A percentile compares a stretch with the other conserved stretches of the same genome.
phyloP scores from a whole-genome alignment of 1,140 invertebrate genomes.

The Macrocentrus cingulum region DNA sequence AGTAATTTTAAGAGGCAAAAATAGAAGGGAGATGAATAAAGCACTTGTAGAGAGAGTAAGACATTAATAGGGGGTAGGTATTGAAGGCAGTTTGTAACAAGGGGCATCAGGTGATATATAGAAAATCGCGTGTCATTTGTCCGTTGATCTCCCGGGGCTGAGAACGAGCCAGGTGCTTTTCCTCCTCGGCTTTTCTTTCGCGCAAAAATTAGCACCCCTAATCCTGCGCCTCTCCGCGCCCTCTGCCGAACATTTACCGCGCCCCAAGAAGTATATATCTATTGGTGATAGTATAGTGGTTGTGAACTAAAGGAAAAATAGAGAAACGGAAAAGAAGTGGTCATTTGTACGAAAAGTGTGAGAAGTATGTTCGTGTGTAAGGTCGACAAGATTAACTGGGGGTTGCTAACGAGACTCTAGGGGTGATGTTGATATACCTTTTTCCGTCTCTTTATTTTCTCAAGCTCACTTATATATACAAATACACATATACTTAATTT shows the following conservation, averaged over 20 bases:
- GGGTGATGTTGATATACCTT: slow-evolving; percentile 16
- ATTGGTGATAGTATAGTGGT: too few species aligned
- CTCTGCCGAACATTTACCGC: too few species aligned
- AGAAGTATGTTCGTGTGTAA: slow-evolving; percentile 24
- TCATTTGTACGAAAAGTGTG: slow-evolving; percentile 28
- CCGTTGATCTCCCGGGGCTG: slow-evolving; percentile 57
- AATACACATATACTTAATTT: too few species aligned
- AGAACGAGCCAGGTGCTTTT: slow-evolving; percentile 51
- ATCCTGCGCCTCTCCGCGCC: too few species aligned
- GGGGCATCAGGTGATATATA: slow-evolving; percentile 32
- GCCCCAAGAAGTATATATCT: too few species aligned
- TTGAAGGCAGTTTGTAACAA: slow-evolving; percentile 50
- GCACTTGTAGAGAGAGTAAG: slow-evolving; percentile 43
- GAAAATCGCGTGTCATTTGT: slow-evolving; percentile 59
- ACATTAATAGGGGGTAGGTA: slow-evolving; percentile 50
- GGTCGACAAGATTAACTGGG: slow-evolving; percentile 36
- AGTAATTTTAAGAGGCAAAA: slow-evolving; percentile 1
- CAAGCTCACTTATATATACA: slow-evolving; percentile 14
- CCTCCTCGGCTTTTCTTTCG: slow-evolving; percentile 45
- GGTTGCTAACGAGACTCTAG: slow-evolving; percentile 27
- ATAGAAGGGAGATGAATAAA: background rate
- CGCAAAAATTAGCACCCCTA: slow-evolving; percentile 50
- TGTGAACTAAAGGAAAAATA: slow-evolving; percentile 16
- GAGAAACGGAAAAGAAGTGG: slow-evolving; percentile 16
- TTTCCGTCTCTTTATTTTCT: slow-evolving; percentile 44